Percentiles rank a stretch among this genome's conserved stretches.
These are phyloP conservation scores for Mus caroli DNA, from an alignment of 2,797 vertebrate genomes.

Conservation along the genomic window DNA sequence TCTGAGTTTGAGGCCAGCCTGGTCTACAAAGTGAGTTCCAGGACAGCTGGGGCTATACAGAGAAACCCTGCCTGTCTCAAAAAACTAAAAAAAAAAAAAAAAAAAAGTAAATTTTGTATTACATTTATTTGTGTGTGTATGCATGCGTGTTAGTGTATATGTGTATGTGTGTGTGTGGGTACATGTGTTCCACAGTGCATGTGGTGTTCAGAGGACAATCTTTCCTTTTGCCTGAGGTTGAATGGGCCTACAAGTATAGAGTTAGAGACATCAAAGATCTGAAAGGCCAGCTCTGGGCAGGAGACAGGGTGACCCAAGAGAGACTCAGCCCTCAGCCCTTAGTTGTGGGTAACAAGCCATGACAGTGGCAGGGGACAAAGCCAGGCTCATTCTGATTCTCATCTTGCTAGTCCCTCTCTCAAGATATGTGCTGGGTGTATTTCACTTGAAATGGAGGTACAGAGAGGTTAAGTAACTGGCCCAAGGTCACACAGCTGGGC, in stretches of 20 bases:
- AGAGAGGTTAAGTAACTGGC: neutral
- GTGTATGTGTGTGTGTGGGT: neutral
- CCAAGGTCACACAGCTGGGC: neutral
- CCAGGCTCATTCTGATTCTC: neutral
- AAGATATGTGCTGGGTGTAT: neutral
- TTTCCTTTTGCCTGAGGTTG: neutral
- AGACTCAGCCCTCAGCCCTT: neutral
- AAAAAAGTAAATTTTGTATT: neutral
- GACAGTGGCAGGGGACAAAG: neutral
- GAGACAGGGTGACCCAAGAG: neutral
- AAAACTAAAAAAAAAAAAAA: too few species aligned
- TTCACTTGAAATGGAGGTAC: neutral
- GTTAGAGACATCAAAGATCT: neutral
- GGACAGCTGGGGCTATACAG: too few species aligned
- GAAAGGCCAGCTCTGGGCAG: neutral
- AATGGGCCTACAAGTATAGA: neutral
- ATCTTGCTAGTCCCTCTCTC: neutral
- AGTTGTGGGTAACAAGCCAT: fast-evolving
- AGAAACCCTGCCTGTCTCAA: too few species aligned
- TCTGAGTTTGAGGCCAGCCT: too few species aligned
- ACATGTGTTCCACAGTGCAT: neutral
- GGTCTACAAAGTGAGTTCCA: too few species aligned
- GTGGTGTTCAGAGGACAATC: neutral
- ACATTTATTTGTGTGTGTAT: neutral
- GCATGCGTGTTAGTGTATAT: neutral